Conservation (phyloP, 2,113 vertebrate genomes). For the Percina caprodes region DNA sequence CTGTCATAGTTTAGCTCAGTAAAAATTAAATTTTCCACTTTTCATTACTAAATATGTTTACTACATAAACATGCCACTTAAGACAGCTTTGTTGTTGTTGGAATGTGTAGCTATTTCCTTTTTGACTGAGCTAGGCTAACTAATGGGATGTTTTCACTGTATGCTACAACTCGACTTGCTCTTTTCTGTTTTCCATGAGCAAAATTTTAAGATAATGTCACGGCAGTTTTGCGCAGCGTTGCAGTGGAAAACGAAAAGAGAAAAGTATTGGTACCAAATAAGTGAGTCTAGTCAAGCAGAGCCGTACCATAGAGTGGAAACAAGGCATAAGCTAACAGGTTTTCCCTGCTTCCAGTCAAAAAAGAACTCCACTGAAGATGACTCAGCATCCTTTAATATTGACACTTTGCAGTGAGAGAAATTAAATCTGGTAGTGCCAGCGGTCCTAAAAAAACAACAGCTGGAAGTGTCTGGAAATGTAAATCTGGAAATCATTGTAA, state of each 20-base stretch:
- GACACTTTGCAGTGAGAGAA: neutral
- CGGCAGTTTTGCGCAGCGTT: too few species aligned
- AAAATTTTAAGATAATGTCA: too few species aligned
- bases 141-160: too few species aligned
- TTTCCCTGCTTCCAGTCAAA: neutral
- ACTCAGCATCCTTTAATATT: neutral
- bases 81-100: neutral
- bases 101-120: neutral
- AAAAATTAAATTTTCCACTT: neutral
- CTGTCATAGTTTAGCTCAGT: neutral
- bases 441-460: neutral
- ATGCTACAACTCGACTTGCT: too few species aligned
- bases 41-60: neutral
- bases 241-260: too few species aligned
- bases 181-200: too few species aligned
- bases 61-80: neutral
- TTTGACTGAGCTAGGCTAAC: constrained; percentile 2
- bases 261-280: too few species aligned
- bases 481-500: neutral
- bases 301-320: too few species aligned
- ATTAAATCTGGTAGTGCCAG: neutral
- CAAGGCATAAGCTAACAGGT: neutral
- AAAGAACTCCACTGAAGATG: neutral
- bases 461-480: neutral
- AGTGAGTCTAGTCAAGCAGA: too few species aligned